These are phyloP conservation scores for Sitta europaea DNA, from an alignment of 2,113 vertebrate species.

Conservation along the genomic window DNA sequence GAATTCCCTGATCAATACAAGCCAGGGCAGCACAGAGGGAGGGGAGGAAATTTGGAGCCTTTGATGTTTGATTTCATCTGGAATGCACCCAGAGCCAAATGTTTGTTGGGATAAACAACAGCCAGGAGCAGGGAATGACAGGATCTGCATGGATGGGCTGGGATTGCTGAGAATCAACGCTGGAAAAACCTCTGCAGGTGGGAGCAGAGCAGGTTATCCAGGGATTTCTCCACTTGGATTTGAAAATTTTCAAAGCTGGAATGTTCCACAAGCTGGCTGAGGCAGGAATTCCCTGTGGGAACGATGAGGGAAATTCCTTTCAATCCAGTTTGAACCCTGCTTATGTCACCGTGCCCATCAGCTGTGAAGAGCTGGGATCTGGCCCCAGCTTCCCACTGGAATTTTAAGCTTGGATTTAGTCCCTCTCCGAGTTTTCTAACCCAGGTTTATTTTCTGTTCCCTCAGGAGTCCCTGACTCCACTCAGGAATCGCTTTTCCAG, in stretches of 20 bases:
- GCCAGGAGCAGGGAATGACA: neutral
- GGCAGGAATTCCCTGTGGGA: neutral
- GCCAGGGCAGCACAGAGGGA: neutral
- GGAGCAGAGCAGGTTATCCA: neutral
- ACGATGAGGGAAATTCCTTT: neutral
- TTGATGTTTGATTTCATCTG: slow-evolving; percentile 35
- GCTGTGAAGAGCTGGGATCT: neutral
- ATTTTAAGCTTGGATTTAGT: neutral
- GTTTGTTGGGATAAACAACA: slow-evolving; percentile 16
- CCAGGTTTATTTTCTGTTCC: neutral
- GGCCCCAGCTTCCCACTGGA: neutral
- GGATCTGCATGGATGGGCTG: neutral
- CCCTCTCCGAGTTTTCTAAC: neutral
- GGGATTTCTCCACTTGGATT: neutral
- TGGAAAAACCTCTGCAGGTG: neutral
- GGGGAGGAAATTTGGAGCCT: neutral
- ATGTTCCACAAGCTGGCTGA: neutral
- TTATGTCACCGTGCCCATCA: neutral
- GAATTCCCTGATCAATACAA: neutral
- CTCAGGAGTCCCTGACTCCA: neutral
- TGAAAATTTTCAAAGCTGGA: neutral
- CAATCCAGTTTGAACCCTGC: neutral
- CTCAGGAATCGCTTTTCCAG: neutral
- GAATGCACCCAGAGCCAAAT: neutral
- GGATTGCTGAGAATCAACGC: neutral